Evolutionary conservation across 30 jellyfish, hydroid and myxozoan species (phyloP).

Genomic region (Phacellophora camtschatica): DNA sequence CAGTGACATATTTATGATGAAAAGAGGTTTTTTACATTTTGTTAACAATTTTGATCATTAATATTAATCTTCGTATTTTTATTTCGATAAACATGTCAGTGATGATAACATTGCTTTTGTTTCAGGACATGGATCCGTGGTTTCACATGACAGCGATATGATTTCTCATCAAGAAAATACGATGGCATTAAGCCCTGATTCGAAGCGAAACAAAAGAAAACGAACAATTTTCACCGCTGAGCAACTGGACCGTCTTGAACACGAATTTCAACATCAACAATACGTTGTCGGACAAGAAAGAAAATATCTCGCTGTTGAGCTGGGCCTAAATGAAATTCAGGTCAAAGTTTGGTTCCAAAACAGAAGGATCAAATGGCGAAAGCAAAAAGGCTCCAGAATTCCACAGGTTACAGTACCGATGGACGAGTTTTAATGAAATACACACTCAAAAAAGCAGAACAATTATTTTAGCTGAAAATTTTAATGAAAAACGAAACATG

Average conservation of each 20-base stretch:
- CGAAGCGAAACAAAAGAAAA: conserved; percentile 77
- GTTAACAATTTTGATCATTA: no score
- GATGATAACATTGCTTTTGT: neutral
- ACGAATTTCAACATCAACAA: conserved; percentile 98
- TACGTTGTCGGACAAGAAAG: conserved; percentile 99
- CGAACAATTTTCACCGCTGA: conserved; percentile 96
- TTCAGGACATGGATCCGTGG: neutral
- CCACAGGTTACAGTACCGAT: conserved; percentile 25
- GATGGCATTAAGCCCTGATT: conserved; percentile 19
- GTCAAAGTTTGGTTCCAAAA: conserved; percentile 98
- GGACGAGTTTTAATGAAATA: neutral
- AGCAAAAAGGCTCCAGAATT: conserved; percentile 64
- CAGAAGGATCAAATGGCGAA: conserved; percentile 98
- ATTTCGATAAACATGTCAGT: no score
- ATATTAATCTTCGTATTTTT: no score
- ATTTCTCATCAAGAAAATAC: neutral
- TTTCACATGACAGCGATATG: neutral
- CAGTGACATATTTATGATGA: no score
- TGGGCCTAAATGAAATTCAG: conserved; percentile 96
- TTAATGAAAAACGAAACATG: neutral
- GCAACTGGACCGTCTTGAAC: conserved; percentile 95
- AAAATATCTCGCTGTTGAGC: conserved; percentile 85
- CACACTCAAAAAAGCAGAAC: neutral
- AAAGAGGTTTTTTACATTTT: no score
- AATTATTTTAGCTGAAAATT: neutral